These are phyloP conservation scores for Aplysia californica DNA, from an alignment of 1,140 invertebrate species.

Conservation along the genomic window DNA sequence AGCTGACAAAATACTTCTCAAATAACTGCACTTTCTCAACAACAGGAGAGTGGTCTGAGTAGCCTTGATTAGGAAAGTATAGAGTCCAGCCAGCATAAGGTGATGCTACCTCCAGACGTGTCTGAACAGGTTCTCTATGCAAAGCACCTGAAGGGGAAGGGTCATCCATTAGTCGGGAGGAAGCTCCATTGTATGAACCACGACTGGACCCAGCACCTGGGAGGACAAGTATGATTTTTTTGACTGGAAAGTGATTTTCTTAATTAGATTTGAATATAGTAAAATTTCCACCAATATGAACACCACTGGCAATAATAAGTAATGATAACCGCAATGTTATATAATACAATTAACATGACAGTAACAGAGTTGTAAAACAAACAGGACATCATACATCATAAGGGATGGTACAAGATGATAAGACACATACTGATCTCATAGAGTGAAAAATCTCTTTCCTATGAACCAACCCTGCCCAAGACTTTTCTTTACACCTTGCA, in stretches of 20 bases:
- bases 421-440: no score
- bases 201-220: no score
- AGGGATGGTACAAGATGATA: no score
- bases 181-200: no score
- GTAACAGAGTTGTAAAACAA: no score
- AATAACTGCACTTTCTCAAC: slow-evolving; percentile 56
- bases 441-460: no score
- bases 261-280: not conserved
- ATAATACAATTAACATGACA: no score
- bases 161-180: slow-evolving; percentile 1
- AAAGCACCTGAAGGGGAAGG: not conserved
- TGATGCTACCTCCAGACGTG: slow-evolving; percentile 51
- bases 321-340: not conserved
- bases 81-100: slow-evolving; percentile 76
- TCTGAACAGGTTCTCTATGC: slow-evolving; percentile 41
- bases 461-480: no score
- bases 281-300: not conserved
- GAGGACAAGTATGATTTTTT: no score
- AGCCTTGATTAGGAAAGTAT: slow-evolving; percentile 75
- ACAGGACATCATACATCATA: no score
- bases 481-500: no score
- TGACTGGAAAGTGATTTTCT: not conserved
- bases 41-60: slow-evolving; percentile 52
- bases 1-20: slow-evolving; percentile 62
- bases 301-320: not conserved